These are phyloP conservation scores for Gymnoscopelus microlampas DNA, from an alignment of 2,797 vertebrate species.

Conservation along the genomic window DNA sequence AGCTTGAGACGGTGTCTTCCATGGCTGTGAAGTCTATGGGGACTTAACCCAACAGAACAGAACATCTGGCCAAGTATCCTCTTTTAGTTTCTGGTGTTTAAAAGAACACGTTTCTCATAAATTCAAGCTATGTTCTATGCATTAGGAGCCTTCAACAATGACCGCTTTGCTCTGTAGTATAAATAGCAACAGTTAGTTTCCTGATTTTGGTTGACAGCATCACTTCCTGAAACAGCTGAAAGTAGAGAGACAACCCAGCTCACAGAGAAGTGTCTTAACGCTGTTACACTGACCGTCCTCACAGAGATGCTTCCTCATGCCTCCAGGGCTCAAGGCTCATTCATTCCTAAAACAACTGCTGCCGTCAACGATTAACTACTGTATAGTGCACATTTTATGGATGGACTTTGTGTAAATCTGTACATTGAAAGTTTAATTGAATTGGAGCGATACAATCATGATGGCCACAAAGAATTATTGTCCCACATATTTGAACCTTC, in stretches of 20 bases:
- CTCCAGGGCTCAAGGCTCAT: too few relatives aligned
- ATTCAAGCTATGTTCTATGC: constrained; percentile 15
- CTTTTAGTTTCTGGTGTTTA: neutral
- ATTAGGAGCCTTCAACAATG: constrained; percentile 46
- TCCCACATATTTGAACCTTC: neutral
- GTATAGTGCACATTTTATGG: too few relatives aligned
- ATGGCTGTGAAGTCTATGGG: constrained; percentile 48
- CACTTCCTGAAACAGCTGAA: constrained; percentile 83
- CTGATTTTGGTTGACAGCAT: constrained; percentile 76
- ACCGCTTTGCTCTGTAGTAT: constrained; percentile 62
- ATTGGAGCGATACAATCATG: neutral
- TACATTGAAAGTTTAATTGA: too few relatives aligned
- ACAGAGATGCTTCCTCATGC: too few relatives aligned
- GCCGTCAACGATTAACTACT: too few relatives aligned
- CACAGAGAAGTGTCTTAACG: constrained; percentile 11
- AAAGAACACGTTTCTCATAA: constrained; percentile 17
- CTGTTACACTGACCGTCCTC: neutral
- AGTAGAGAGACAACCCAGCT: constrained; percentile 64
- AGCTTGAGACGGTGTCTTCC: constrained; percentile 48
- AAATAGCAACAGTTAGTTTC: constrained; percentile 81
- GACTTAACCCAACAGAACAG: constrained; percentile 42
- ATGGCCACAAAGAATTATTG: neutral
- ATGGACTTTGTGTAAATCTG: too few relatives aligned
- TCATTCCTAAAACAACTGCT: too few relatives aligned
- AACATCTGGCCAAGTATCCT: constrained; percentile 25